Conservation (phyloP, 1,140 invertebrate species). For the Grapholita molesta region DNA sequence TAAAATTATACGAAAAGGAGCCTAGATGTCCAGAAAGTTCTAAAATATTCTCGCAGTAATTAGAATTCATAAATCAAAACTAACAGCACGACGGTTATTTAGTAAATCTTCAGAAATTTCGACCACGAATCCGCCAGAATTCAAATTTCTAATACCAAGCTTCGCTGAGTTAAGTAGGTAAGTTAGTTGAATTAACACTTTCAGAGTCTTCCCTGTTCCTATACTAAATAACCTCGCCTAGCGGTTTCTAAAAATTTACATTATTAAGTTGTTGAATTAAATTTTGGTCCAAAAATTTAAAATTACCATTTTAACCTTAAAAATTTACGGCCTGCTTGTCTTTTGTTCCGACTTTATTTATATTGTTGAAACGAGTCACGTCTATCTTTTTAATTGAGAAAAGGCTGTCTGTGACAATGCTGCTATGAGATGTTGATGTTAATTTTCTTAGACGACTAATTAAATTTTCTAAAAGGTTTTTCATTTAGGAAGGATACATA, state of each 20-base stretch:
- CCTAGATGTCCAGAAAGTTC: background rate
- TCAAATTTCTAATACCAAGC: slow-evolving; percentile 3
- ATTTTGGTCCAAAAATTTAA: background rate
- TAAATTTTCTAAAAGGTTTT: background rate
- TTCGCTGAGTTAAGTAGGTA: background rate
- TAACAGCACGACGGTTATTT: background rate
- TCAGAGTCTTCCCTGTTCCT: background rate
- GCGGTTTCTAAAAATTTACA: background rate
- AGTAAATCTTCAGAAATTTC: background rate
- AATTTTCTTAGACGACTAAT: no score
- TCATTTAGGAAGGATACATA: background rate
- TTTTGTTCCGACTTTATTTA: background rate
- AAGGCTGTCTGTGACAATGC: background rate
- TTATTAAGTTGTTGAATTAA: background rate
- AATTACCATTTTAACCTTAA: background rate
- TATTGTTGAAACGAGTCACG: background rate
- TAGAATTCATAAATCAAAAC: background rate
- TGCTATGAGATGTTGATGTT: background rate
- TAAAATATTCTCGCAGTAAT: background rate
- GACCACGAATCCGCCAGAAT: background rate
- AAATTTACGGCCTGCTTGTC: background rate
- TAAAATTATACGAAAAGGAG: no score
- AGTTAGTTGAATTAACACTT: background rate
- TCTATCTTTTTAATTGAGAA: background rate
- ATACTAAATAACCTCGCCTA: background rate